Evolutionary conservation across 1,140 invertebrate genomes (phyloP), one percentile per base, ranked within the genome.

Genomic region (Drosophila tsacasi): DNA sequence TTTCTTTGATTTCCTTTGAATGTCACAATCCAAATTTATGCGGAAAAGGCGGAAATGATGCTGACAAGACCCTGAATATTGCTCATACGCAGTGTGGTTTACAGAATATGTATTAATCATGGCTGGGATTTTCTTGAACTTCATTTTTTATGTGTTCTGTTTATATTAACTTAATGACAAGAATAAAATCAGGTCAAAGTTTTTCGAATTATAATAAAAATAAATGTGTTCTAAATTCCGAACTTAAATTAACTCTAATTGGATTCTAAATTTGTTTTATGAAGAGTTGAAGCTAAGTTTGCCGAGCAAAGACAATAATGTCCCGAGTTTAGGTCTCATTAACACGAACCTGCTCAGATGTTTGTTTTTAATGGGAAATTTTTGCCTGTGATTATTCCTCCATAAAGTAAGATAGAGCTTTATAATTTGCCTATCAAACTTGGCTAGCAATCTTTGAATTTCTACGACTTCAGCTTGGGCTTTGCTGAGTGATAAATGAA

Each of bases 391-490:
- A 57, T 39, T 57, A 57, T 37, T 6, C 8, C 17, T 13, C 21
- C 52, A 57, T 57, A 39, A 57, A 57, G 19, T 40, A n/a, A 42
- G 7, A 23, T 57, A 57, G 23, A 23, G 35, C 32, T 25, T 40
- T 40, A 25, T 42, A 58, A 58, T 58, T 57, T 13, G 19, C 13
- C 52, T 10, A 39, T 39, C 54, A 57, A 57, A 39, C 54, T 39
- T 57, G 39, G 54, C 17, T 9, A 9, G 5, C 9, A 23, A 27
- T 54, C 17, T 37, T 10, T 12, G n/a, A 39, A 58, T 58, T 62
- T 42, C 37, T 19, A 8, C 13, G 21, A 44, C 25, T 25, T 32
- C 5, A 25, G 30, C 21, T 42, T 17, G 13, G n/a, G 21, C 5
- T 23, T 13, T 21, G 23, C 25, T 10, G 25, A 25, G 21, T 57